Evolutionary conservation across 2,797 vertebrate species (phyloP).

Genomic region (Garrulus glandarius): DNA sequence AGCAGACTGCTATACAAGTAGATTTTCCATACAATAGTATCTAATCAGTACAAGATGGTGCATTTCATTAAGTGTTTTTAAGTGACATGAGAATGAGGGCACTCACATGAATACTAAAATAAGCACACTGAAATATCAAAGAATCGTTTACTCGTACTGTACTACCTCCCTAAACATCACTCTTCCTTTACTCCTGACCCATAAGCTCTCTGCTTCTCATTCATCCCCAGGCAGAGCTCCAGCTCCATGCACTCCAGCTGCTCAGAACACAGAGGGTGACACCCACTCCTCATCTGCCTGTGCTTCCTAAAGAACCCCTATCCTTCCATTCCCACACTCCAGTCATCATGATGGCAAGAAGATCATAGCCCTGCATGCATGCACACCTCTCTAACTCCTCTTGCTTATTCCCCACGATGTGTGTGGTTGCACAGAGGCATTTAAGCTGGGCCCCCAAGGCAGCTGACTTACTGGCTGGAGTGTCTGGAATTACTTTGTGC

Average conservation of each 20-base stretch:
- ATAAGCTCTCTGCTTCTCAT: background rate
- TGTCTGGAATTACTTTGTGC: background rate
- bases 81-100: background rate
- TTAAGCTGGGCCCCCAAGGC: background rate
- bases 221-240: background rate
- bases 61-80: background rate
- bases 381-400: background rate
- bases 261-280: background rate
- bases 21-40: background rate
- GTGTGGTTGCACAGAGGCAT: background rate
- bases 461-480: background rate
- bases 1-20: background rate
- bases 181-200: background rate
- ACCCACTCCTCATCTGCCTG: background rate
- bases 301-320: background rate
- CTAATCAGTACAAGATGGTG: background rate
- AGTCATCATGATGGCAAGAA: background rate
- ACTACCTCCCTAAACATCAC: background rate
- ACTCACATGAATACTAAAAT: background rate
- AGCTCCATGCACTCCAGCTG: background rate
- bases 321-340: background rate
- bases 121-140: background rate
- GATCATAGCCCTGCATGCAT: background rate
- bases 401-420: background rate
- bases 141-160: background rate